Base-by-base conservation (phyloP, 2,888 invertebrate species). In the Parnassius glacialis region DNA sequence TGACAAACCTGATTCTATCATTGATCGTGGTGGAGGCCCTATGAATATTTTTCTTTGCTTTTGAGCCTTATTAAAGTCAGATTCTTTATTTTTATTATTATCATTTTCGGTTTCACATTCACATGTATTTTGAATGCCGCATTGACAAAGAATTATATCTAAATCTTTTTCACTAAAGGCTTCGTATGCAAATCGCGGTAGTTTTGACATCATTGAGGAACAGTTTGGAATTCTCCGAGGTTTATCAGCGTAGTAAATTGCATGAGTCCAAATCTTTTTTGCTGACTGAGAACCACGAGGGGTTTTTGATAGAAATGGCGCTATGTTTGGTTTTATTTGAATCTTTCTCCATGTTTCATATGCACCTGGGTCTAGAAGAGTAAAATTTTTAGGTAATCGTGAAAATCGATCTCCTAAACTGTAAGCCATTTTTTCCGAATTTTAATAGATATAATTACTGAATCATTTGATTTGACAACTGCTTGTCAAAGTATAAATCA, bases 101-200 rank as follows among this genome's bases (percentile, higher is more conserved):
- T 69, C 52, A 20, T 66, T 59, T 65, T 74, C 70, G 52, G 72
- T 68, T 9, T 71, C 63, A 70, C 89, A 89, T 65, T 81, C 80
- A 67, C 90, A 90, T 45, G 70, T 61, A 60, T 68, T 75, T 65
- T 76, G 52, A 64, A 81, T 62, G 20, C 78, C 84, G 70, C 90
- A 90, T 64, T 72, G 78, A 68, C 90, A 90, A 9, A 89, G 67
- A 41, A 85, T 67, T 62, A 76, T 74, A 67, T 84, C 79, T 11
- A 85, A 70, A 64, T 86, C 84, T 72, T 84, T 75, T 66, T 78
- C 70, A 63, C 75, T 81, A 9, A 83, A 72, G 3, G 79, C 70
- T 73, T 87, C 79, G 66, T 88, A 86, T 0, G 84, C 76, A 68
- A 90, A 90, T 48, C 90, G 76, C 20, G 85, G 84, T 1, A 68